A percentile compares a stretch with the other conserved stretches of the same genome.
Evolutionary conservation across 2,797 vertebrate genomes (phyloP).

Genomic region (Cephalopachus bancanus): DNA sequence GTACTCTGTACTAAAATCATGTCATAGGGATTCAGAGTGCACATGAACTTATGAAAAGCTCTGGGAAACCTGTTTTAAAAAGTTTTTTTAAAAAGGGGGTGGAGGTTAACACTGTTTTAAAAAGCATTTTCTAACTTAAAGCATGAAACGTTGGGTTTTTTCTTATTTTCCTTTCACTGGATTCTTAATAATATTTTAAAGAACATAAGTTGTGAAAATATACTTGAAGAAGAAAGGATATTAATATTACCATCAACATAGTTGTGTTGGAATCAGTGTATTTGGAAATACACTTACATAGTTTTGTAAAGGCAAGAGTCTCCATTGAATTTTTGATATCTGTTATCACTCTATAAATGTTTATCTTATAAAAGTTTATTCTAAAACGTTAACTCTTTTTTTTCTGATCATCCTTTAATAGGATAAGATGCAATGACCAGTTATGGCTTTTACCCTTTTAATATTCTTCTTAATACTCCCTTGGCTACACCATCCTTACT

Average conservation of each 20-base stretch:
- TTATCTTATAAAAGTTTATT: conserved; percentile 41
- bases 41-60: neutral
- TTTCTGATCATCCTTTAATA: neutral
- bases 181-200: neutral
- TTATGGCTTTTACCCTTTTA: neutral
- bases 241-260: neutral
- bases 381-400: conserved; percentile 2
- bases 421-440: neutral
- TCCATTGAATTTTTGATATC: conserved; percentile 66
- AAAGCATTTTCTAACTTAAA: neutral
- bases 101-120: neutral
- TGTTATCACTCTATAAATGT: conserved; percentile 34
- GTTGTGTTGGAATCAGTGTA: neutral
- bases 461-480: neutral
- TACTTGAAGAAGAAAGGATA: neutral
- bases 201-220: neutral
- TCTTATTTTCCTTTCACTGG: neutral
- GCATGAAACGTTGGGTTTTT: neutral
- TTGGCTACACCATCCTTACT: neutral
- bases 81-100: no score
- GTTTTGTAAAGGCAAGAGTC: conserved; percentile 71
- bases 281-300: conserved; percentile 20
- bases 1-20: neutral
- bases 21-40: neutral
- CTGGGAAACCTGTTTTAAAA: neutral